Base-by-base conservation (phyloP, 2,797 vertebrate genomes). In the Threskiornis aethiopicus region DNA sequence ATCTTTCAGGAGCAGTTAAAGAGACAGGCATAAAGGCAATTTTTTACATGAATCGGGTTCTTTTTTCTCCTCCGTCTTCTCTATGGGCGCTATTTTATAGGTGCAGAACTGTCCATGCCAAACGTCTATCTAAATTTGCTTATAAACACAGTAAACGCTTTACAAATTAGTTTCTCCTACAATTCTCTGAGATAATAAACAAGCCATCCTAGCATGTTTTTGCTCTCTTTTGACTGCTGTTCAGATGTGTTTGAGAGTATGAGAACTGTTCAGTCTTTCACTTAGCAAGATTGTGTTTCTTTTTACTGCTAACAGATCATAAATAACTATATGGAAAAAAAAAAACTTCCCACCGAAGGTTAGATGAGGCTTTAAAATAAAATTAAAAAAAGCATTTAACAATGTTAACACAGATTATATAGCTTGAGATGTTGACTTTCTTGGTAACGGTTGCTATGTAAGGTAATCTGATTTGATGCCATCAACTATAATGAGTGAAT, bases 341-440 rank as follows among this genome's bases (percentile, higher is more conserved):
- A 90, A 97, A 94, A 93, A 13, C 57, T 96, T 97, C 61, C 80
- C 73, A 92, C 90, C 89, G 93, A 97, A 96, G 85, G 92, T 92
- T 97, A 97, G 82, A 95, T 92, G 93, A 96, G 47, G 62, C 71
- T 95, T 97, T 97, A 97, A 97, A 97, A 89, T 81, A 93, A 89
- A 96, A 95, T 64, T 66, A 93, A 97, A 96, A 18, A 84, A 90
- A 20, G 1, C 44, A 83, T 96, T 96, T 97, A 93, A 88, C 92
- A 91, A 96, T 93, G 93, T 93, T 97, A 97, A 91, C 90, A 91
- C 26, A 72, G 89, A 96, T 96, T 93, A 96, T 96, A 93, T 81
- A 85, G 96, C 94, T 97, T 97, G 95, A 97, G 72, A 94, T 96
- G 93, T 97, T 98, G 96, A 95, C 94, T 98, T 98, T 97, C 97